Base-by-base conservation (phyloP, 2,113 vertebrate genomes). In the Thermophis baileyi region DNA sequence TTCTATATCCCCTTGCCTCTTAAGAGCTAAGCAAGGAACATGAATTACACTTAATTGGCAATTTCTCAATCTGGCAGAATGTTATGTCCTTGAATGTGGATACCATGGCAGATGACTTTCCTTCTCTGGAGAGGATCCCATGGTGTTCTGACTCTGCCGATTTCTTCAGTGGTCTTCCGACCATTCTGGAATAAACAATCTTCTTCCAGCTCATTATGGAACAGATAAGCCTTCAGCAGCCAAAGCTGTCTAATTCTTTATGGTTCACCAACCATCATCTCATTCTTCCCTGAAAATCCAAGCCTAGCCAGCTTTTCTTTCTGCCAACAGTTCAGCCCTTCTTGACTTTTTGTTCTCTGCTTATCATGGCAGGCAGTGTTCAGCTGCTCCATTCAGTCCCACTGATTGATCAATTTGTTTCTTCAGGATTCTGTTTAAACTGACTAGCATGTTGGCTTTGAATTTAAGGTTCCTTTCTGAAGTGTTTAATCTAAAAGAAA, bases 401-500 rank as follows among this genome's bases (percentile, higher is more conserved):
- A 40, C 6, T 40, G 69, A 81, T 40, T 40, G 69, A 40, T 81
- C 69, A 40, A 8, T 81, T 40, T 81, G n/a, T 81, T 81, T 81
- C 30, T 57, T 86, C 63, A 93, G 55, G 44, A 1, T 6, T 93
- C 47, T 69, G 49, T 25, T 55, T 88, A 57, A 81, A 27, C 30
- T 63, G 47, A 50, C 57, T 85, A 93, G 44, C 57, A 0, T 10
- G 81, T 89, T 22, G 55, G 0, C 0, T 87, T 94, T 24, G 54
- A 10, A 86, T 81, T 89, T 90, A 88, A 50, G 7, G 49, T 14
- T 53, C 53, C n/a, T 89, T 96, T 93, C 88, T 92, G 18, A 93
- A 94, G 88, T 81, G 89, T 93, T 94, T 55, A 87, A 91, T 49
- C 69, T 94, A 92, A 74, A 93, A 90, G 91, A 57, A 95, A 96